Evolutionary conservation across 2,888 invertebrate species (phyloP), one percentile per base, ranked within the genome.

Genomic region (Melieria picta): DNA sequence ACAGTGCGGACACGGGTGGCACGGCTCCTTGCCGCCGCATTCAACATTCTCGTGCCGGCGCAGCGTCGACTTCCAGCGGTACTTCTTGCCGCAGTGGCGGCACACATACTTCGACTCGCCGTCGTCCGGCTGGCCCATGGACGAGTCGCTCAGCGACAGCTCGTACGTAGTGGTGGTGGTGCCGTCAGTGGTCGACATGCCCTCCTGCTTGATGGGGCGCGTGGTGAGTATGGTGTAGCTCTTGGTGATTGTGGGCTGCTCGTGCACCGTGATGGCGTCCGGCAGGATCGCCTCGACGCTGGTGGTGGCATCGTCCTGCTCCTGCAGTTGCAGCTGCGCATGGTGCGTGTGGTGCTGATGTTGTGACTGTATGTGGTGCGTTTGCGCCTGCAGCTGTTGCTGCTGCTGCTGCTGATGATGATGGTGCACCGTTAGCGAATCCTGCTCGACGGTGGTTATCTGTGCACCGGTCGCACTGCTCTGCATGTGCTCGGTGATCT

Each of bases 21-120:
- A 90, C 0, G 94, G 94, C 76, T 93, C 92, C 84, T 94, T 94
- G 76, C 93, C 94, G 60, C 94, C 93, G 87, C 94, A 94, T 87
- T 94, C 94, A 75, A 94, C 93, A 88, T 91, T 93, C 87, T 93
- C 94, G 88, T 94, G 94, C 5, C 93, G 90, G 10, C 93, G 89
- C 89, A 94, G 89, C 73, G 94, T 94, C 65, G 94, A 94, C 88
- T 93, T 94, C 94, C 94, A 94, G 80, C 94, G 91, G 86, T 95
- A 95, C 77, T 92, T 90, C 86, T 94, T 94, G 76, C 94, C 94
- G 87, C 95, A 95, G 84, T 94, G 94, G 65, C 93, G 90, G 83
- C 94, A 94, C 64, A 93, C 91, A 86, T 93, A 94, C 82, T 90
- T 89, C 71, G 90, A 90, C 46, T 85, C 87, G 69, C 89, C 88